Base-by-base conservation (phyloP, 2,797 vertebrate species). In the Trachurus trachurus region DNA sequence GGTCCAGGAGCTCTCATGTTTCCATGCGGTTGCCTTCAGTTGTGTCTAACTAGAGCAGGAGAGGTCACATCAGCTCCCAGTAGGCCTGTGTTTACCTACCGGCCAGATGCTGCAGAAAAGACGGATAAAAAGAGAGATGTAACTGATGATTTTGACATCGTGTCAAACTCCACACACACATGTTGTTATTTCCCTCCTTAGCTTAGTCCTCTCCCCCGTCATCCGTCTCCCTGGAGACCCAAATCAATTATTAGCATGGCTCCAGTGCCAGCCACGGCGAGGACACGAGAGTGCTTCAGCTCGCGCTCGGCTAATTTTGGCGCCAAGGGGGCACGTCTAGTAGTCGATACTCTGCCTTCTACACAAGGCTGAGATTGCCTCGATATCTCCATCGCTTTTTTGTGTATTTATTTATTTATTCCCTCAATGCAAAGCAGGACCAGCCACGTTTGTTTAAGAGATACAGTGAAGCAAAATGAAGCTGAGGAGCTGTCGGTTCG, bases 211-310 rank as follows among this genome's bases (percentile, higher is more conserved):
- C n/a, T n/a, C n/a, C n/a, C 77, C 65, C 45, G 65, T 73, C 31
- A 7, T 76, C 76, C 61, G 1, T 47, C 53, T 78, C 86, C 88
- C 79, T 12, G 11, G 75, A 83, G 86, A 80, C 63, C 4, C 13
- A 37, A 44, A 87, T 89, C 85, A 82, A 87, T 92, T 89, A 82
- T 74, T 45, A n/a, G 63, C 34, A 10, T 26, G 82, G 77, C 81
- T 65, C 66, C 54, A 19, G 66, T 78, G 61, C 70, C 76, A 73
- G 76, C 60, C 47, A 29, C 63, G 2, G 2, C 10, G 31, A 58
- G 68, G 70, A 63, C 34, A 37, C 54, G 29, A 50, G 66, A 71
- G 63, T 64, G 50, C 75, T 80, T 56, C n/a, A n/a, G 76, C 75
- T 65, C 57, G 47, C 19, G 21, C 57, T 64, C 21, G 31, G 71